Evolutionary conservation across 2,888 invertebrate species (phyloP).

Genomic region (Blera fallax): DNA sequence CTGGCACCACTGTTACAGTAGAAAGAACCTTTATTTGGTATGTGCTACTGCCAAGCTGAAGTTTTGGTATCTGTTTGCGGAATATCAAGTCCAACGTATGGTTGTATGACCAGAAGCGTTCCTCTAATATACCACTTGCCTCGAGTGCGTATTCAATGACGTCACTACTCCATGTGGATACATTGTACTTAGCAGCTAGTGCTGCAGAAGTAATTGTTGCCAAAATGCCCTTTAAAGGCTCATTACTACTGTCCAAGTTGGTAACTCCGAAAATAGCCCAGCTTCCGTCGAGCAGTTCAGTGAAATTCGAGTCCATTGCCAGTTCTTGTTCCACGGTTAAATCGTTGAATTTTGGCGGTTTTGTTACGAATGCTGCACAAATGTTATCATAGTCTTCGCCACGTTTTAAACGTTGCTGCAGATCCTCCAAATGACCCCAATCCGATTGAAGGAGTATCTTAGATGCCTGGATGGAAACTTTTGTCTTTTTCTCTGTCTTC

Average conservation of each 20-base stretch:
- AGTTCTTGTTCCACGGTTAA: conserved; percentile 83
- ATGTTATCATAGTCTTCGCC: conserved; percentile 80
- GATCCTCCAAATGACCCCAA: conserved; percentile 76
- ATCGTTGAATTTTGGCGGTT: conserved; percentile 78
- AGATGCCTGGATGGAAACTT: conserved; percentile 76
- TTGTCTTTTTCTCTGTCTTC: conserved; percentile 74
- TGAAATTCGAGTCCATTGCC: conserved; percentile 84
- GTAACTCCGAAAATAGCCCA: conserved; percentile 84
- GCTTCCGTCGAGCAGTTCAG: conserved; percentile 83
- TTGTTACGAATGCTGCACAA: conserved; percentile 81
- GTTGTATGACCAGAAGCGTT: conserved; percentile 77
- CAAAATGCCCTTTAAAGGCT: conserved; percentile 75
- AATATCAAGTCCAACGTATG: conserved; percentile 79
- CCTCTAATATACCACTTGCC: conserved; percentile 79
- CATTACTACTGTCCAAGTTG: conserved; percentile 80
- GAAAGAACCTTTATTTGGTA: conserved; percentile 82
- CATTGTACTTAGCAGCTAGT: conserved; percentile 83
- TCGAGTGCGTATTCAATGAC: conserved; percentile 85
- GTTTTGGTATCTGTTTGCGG: conserved; percentile 84
- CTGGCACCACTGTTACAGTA: conserved; percentile 79
- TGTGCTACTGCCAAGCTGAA: conserved; percentile 84
- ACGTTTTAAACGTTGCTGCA: conserved; percentile 76
- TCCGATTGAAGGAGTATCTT: conserved; percentile 78
- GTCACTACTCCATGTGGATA: conserved; percentile 84
- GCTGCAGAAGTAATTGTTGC: conserved; percentile 79